Conservation (phyloP, 2,113 vertebrate genomes). For the Alethe diademata region DNA sequence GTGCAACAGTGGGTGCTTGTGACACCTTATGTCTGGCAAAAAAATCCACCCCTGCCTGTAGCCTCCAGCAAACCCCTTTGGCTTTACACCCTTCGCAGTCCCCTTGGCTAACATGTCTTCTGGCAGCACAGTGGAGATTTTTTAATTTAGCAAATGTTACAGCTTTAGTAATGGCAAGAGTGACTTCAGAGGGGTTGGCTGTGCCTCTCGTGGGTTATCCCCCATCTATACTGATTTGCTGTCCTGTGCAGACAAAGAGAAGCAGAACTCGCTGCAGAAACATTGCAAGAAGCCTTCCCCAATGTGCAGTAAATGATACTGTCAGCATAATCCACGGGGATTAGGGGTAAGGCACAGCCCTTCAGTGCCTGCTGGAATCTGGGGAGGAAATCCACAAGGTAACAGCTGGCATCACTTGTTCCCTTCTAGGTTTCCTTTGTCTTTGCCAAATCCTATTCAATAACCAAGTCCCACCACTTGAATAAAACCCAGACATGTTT, state of each 20-base stretch:
- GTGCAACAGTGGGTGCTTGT: not conserved
- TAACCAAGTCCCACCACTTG: not conserved
- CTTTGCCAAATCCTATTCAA: not conserved
- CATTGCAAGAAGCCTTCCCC: not conserved
- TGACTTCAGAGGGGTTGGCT: not conserved
- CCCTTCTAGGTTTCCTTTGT: conserved; percentile 15
- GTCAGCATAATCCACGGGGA: not conserved
- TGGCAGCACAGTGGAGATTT: conserved; percentile 1
- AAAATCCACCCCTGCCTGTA: not conserved
- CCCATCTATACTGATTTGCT: not conserved
- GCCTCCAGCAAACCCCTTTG: not conserved
- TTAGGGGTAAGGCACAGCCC: not conserved
- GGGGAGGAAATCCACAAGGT: not conserved
- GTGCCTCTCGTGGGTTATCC: not conserved
- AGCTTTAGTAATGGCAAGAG: not conserved
- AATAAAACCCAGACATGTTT: not conserved
- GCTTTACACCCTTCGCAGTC: not conserved
- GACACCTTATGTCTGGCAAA: not conserved
- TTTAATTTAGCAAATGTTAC: not conserved
- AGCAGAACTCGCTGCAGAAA: not conserved
- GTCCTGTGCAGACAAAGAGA: not conserved
- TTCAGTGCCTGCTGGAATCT: not conserved
- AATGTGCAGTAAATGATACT: not conserved
- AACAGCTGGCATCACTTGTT: conserved; percentile 10
- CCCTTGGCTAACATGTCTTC: not conserved